These are phyloP conservation scores for Trichonephila clavipes DNA, from an alignment of 1,140 invertebrate genomes.

Conservation along the genomic window DNA sequence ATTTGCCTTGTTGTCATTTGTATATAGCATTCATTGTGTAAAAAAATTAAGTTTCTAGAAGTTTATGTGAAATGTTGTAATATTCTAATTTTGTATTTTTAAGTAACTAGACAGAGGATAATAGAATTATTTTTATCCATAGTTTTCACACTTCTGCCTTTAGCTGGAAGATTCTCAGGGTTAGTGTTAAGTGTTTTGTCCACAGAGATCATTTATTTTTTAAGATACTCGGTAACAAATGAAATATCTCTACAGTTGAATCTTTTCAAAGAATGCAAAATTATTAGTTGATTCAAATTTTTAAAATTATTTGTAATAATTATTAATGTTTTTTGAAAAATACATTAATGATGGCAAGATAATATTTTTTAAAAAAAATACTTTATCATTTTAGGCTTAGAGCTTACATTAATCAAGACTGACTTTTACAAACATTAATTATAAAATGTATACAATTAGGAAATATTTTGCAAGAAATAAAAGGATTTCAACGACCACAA, in stretches of 20 bases:
- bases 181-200: slow-evolving; percentile 18
- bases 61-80: slow-evolving; percentile 40
- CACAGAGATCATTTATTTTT: background rate
- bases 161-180: slow-evolving; percentile 37
- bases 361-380: background rate
- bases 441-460: background rate
- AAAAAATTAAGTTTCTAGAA: slow-evolving; percentile 26
- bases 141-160: slow-evolving; percentile 19
- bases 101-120: background rate
- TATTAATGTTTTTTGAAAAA: no score
- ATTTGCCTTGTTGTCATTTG: slow-evolving; percentile 15
- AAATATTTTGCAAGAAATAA: background rate
- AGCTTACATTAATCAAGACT: slow-evolving; percentile 42
- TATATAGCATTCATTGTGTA: slow-evolving; percentile 18
- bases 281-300: no score
- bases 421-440: background rate
- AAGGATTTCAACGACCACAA: background rate
- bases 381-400: background rate
- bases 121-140: slow-evolving; percentile 14
- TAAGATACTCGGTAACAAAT: background rate
- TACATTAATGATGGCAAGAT: no score
- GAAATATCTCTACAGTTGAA: background rate
- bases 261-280: no score
- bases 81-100: background rate
- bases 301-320: no score